phyloP scores from a whole-genome alignment of 2,797 vertebrate genomes.

The Onychomys leucogaster region DNA sequence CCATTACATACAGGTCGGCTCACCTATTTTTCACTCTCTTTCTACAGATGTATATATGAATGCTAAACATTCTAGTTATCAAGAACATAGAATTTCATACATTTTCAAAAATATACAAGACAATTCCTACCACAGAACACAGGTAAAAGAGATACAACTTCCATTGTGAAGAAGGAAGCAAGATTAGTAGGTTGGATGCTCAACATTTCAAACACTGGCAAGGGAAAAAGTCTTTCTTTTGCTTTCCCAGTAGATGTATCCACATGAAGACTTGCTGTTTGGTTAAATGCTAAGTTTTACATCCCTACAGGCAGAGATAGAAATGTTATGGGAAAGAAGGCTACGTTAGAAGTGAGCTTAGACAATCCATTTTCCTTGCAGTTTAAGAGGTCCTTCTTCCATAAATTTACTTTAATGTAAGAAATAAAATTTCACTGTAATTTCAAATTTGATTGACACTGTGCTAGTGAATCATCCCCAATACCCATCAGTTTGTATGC shows the following conservation, averaged over 20 bases:
- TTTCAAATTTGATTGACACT: constrained; percentile 40
- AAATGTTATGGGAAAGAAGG: not conserved
- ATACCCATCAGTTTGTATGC: not conserved
- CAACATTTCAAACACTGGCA: constrained; percentile 49
- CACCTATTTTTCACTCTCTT: not conserved
- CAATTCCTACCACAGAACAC: not conserved
- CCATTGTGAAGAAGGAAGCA: not conserved
- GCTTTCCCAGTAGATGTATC: not conserved
- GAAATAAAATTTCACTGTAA: not conserved
- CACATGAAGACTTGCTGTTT: not conserved
- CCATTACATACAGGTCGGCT: not conserved
- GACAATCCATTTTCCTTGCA: not conserved
- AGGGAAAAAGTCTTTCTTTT: not conserved
- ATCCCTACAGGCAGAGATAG: not conserved
- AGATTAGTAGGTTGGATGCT: not conserved
- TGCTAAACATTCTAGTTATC: not conserved
- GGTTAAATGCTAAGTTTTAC: constrained; percentile 32
- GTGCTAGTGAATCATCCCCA: not conserved
- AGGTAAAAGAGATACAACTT: constrained; percentile 28
- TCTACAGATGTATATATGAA: not conserved
- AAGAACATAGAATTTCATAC: not conserved
- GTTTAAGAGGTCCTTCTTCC: not conserved
- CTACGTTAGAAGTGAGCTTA: not conserved
- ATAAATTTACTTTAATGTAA: not conserved
- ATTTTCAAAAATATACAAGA: not conserved